Evolutionary conservation across 2,888 invertebrate genomes (phyloP).

Genomic region (Lycophotia porphyrea): DNA sequence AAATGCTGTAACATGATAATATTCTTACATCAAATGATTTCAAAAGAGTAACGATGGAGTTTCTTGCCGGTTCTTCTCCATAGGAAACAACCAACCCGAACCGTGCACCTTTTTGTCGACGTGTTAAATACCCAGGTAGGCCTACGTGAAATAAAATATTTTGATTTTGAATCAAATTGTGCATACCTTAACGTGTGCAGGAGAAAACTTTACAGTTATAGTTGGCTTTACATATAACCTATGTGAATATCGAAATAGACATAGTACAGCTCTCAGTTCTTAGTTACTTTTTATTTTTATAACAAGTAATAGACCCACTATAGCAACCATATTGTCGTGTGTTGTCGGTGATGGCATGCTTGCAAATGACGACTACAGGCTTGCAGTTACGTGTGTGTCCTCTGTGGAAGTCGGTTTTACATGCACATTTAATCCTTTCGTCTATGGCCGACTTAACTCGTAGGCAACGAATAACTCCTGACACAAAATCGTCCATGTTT

Average conservation of each 20-base stretch:
- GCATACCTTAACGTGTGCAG: background rate
- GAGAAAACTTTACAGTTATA: background rate
- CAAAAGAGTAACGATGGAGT: too few species aligned
- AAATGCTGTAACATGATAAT: too few species aligned
- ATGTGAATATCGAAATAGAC: background rate
- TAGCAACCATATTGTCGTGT: background rate
- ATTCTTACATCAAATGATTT: too few species aligned
- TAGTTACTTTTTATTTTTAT: background rate
- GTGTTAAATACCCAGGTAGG: too few species aligned
- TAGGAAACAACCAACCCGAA: too few species aligned
- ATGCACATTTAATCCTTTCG: background rate
- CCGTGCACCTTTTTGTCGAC: too few species aligned
- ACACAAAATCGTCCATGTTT: slow-evolving; percentile 7
- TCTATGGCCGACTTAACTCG: background rate
- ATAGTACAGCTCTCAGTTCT: background rate
- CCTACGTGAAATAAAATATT: too few species aligned
- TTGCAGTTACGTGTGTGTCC: background rate
- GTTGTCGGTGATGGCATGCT: background rate
- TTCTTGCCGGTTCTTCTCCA: too few species aligned
- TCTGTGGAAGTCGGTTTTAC: background rate
- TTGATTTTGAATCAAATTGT: too few species aligned
- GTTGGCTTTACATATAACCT: too few species aligned
- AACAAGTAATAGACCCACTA: background rate
- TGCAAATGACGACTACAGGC: background rate
- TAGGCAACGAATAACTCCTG: background rate